Evolutionary conservation across 2,888 invertebrate genomes (phyloP).

Genomic region (Trachelus stipa): DNA sequence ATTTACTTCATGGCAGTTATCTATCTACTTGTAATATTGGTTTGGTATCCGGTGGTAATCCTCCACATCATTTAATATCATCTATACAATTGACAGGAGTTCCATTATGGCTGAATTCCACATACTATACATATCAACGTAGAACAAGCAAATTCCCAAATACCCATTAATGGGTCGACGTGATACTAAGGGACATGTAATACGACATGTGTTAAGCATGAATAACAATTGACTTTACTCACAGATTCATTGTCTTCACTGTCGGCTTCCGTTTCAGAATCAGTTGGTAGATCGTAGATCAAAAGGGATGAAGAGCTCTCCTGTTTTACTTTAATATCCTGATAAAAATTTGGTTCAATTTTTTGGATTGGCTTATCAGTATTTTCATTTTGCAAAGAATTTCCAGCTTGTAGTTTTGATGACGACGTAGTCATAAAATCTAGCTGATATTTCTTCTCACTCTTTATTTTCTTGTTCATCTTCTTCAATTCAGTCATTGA

Average conservation of each 20-base stretch:
- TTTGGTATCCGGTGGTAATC: slow-evolving; percentile 43
- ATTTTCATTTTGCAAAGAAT: background rate
- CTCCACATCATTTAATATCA: slow-evolving; percentile 43
- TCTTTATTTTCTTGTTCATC: background rate
- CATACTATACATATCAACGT: slow-evolving; percentile 37
- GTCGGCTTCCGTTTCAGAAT: background rate
- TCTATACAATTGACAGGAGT: slow-evolving; percentile 53
- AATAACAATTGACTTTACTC: background rate
- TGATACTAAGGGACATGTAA: background rate
- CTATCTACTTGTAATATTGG: slow-evolving; percentile 27
- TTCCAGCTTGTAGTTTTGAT: background rate
- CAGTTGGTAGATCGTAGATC: background rate
- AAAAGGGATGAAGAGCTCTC: background rate
- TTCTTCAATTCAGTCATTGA: slow-evolving; percentile 2
- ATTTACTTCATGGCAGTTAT: background rate
- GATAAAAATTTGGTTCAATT: slow-evolving; percentile 27
- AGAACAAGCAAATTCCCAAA: background rate
- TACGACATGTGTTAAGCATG: background rate
- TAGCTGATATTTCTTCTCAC: background rate
- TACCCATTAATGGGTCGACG: background rate
- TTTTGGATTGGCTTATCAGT: background rate
- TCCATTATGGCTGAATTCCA: slow-evolving; percentile 45
- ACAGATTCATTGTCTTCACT: background rate
- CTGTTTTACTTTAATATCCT: background rate
- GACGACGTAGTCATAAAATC: background rate